Conservation (phyloP, 2,888 invertebrate genomes). For the Conomelus anceps region DNA sequence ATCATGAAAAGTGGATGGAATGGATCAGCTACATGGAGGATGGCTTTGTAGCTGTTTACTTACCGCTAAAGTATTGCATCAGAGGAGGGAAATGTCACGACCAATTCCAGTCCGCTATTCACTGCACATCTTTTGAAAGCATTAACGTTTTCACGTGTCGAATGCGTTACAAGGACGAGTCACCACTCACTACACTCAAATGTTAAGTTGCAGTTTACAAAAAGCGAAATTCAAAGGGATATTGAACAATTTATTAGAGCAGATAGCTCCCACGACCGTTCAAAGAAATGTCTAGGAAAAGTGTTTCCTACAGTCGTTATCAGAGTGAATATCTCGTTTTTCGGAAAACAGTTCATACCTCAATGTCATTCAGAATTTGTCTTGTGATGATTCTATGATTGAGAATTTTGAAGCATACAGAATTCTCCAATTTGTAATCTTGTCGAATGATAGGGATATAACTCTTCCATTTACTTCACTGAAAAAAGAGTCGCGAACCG, state of each 20-base stretch:
- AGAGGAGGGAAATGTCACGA: not conserved
- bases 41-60: not conserved
- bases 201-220: not conserved
- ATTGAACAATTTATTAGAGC: not conserved
- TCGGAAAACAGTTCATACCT: not conserved
- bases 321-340: not conserved
- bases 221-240: not conserved
- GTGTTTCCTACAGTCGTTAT: not conserved
- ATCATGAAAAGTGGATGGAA: not conserved
- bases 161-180: not conserved
- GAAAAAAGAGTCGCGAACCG: too few relatives aligned
- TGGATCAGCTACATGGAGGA: too few relatives aligned
- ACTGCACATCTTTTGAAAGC: not conserved
- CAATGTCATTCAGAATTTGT: not conserved
- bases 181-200: not conserved
- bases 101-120: not conserved
- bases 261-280: not conserved
- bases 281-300: not conserved
- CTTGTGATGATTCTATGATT: too few relatives aligned
- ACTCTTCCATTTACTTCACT: too few relatives aligned
- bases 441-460: too few relatives aligned
- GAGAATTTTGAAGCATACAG: too few relatives aligned
- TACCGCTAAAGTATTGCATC: not conserved
- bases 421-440: too few relatives aligned
- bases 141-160: not conserved